Base-by-base conservation (phyloP, 2,113 vertebrate species). In the Lophochroa leadbeateri region DNA sequence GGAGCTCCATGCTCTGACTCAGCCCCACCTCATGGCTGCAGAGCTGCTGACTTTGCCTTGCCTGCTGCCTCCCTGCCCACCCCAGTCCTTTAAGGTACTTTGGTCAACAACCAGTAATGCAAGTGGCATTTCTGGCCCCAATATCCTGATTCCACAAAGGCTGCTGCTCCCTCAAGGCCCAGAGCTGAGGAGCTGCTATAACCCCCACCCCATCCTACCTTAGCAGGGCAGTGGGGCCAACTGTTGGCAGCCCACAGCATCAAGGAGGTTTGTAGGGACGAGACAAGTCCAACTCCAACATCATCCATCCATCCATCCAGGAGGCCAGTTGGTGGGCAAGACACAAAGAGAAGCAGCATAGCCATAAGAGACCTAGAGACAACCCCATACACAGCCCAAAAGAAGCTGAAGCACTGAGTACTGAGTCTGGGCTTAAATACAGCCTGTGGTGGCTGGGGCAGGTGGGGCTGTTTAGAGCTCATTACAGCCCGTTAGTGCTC, bases 341-440 rank as follows among this genome's bases (percentile, higher is more conserved):
- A 23, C 23, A 77, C 24, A 71, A 24, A 24, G 13, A 41, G 9
- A 5, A 53, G 7, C 27, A 93, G 16, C 39, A 57, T 0, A 0
- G 1, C 9, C 16, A 10, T 0, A 0, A 37, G 1, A n/a, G 1
- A 0, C 0, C 2, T 1, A 5, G 3, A 44, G 1, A 11, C 6
- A 89, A 1, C 6, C 7, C 11, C 6, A 4, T 0, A 0, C 10
- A n/a, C 9, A 69, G 29, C 7, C 27, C 2, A 37, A 18, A 0
- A 0, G 2, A 39, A 1, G 1, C 0, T 6, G 0, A 2, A 1
- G 0, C 1, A 37, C 37, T 37, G 37, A 10, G 37, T 37, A 0
- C 41, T 61, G 31, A 10, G 3, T 21, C 7, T 81, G 81, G 37
- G 37, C 17, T 78, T 68, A 58, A 33, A 68, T 29, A 43, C 10